Base-by-base conservation (phyloP, 1,140 invertebrate species). In the Copidosoma floridanum region DNA sequence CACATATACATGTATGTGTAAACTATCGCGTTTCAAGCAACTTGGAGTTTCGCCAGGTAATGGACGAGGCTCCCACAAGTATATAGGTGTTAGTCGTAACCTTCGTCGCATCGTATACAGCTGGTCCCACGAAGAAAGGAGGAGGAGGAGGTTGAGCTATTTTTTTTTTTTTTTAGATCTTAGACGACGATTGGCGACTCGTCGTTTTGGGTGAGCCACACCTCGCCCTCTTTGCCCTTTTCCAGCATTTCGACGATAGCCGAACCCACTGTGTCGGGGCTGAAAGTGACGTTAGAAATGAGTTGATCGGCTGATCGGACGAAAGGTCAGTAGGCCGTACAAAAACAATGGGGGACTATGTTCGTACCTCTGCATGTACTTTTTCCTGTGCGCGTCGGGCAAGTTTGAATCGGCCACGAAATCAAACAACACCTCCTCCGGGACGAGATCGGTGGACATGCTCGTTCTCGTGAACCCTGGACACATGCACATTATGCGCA, bases 401-500 rank as follows among this genome's bases (percentile, higher is more conserved):
- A n/a, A n/a, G n/a, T n/a, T n/a, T n/a, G n/a, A n/a, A n/a, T n/a
- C n/a, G n/a, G n/a, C 8, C 2, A 54, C 38, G 4, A 54, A 54
- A 18, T 54, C 52, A 27, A 41, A 20, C 14, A 41, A 12, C 7
- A 3, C 12, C 43, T 27, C 27, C 1, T 24, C 3, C 2, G 43
- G 5, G 2, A 2, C 16, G 20, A 26, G 24, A 11, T 6, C 1
- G 10, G 8, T 10, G 20, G 21, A 26, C 35, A 57, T 27, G 10
- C 29, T 24, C 2, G 46, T 57, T 24, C 14, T 14, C 0, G 82
- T 84, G 3, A 80, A 70, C 12, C 81, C 81, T 0, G 83, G 82
- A 58, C 82, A 84, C 26, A 84, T 70, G 3, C 75, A 75, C 5
- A 82, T 66, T 54, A 84, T 61, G 20, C 72, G 66, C 2, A 79